Base-by-base conservation (phyloP, 1,140 invertebrate species). In the Drosophila takahashii region DNA sequence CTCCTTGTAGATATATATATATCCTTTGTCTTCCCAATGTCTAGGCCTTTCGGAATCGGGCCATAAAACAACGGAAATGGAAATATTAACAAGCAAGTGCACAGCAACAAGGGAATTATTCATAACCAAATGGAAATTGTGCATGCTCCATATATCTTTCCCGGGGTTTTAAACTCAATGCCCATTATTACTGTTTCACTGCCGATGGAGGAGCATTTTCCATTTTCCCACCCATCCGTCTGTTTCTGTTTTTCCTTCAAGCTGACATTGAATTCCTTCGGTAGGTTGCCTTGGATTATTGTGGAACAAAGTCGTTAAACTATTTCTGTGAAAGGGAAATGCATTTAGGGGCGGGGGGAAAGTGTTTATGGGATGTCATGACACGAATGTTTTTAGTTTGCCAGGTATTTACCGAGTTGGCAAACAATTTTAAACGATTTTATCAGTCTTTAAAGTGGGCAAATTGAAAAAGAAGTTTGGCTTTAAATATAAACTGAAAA, bases 41-140 rank as follows among this genome's bases (percentile, higher is more conserved):
- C 73, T 81, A 79, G 81, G 83, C 83, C 67, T 84, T 79, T 69
- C 54, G 77, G 79, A 75, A 81, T 89, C 79, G 83, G 60, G 69
- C 66, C 79, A 85, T 90, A 89, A 90, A 91, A 81, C 87, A 90
- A 75, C 87, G 87, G 87, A 90, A 90, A 90, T 90, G 87, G 80
- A 90, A 90, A 90, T 90, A 90, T 90, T 90, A 90, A 91, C 87
- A 91, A 84, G 81, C 89, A 83, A 91, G 73, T 90, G 85, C 77
- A 86, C 84, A 84, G 16, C 42, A 66, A 56, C 54, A 83, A 51
- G 65, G 47, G 79, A 89, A 89, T 89, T 87, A 87, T 87, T 87
- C 84, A 87, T 87, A 87, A 65, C 86, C 86, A 84, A 87, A 87
- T 89, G 84, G 84, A 84, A 89, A 77, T 81, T 79, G 64, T 84